Evolutionary conservation across 30 jellyfish, hydroid and myxozoan genomes (phyloP).

Genomic region (Chrysaora quinquecirrha): DNA sequence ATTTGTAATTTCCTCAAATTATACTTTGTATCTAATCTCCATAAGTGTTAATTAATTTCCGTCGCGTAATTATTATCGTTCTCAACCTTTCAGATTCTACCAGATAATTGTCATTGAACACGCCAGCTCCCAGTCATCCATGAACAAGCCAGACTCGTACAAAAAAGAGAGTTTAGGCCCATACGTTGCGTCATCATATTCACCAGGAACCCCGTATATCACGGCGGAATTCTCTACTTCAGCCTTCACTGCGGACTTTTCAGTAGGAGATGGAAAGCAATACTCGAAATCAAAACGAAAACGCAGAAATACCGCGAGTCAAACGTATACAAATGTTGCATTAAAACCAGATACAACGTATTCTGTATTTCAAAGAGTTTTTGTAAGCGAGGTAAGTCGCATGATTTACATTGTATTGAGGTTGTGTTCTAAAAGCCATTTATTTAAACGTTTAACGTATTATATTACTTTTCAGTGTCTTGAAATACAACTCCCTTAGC

Average conservation of each 20-base stretch:
- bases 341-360: constrained; percentile 60
- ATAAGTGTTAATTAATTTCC: too few species aligned
- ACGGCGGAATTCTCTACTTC: constrained; percentile 68
- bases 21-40: too few species aligned
- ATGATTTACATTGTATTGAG: too few species aligned
- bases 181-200: constrained; percentile 46
- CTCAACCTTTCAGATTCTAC: constrained; percentile 75
- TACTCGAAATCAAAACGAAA: constrained; percentile 26
- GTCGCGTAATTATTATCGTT: too few species aligned
- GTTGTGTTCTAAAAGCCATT: too few species aligned
- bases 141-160: constrained; percentile 26
- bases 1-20: too few species aligned
- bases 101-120: constrained; percentile 61
- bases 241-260: constrained; percentile 23
- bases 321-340: constrained; percentile 47
- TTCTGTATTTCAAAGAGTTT: constrained; percentile 68
- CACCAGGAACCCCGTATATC: constrained; percentile 62
- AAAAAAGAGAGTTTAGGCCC: constrained; percentile 23
- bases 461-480: too few species aligned
- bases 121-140: background rate
- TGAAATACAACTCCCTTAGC: too few species aligned
- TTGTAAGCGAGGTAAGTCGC: constrained; percentile 49
- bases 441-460: too few species aligned
- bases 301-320: constrained; percentile 35
- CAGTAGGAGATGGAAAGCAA: constrained; percentile 83